Base-by-base conservation (phyloP, 2,888 invertebrate species). In the Resseliella maxima region DNA sequence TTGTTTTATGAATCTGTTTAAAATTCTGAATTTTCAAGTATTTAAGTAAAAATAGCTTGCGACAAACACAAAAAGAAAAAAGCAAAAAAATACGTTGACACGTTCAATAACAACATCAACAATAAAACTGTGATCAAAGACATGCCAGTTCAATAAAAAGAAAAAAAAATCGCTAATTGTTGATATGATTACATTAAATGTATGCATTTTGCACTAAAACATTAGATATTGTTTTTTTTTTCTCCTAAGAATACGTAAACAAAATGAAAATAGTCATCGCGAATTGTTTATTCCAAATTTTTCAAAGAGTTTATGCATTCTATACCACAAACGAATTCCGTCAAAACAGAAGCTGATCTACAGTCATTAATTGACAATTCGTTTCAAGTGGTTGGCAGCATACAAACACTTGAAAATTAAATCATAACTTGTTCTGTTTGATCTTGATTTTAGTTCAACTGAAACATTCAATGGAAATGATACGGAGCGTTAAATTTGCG, bases 371-470 rank as follows among this genome's bases (percentile, higher is more conserved):
- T 83, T 83, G 83, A 83, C 38, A 72, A 83, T 83, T 83, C 24
- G 83, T 83, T 83, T 83, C 83, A 83, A 83, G 83, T 83, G 83
- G 83, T 83, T 72, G 35, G 72, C 35, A 72, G 27, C 15, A 72
- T 72, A 83, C 36, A 83, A 38, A 38, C 83, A 83, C 38, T 83
- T 38, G 36, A 59, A 59, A 83, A 83, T 21, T 36, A 38, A 83
- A 38, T 21, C 21, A 38, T 24, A 38, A 36, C 38, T 21, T 38
- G 3, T 1, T 38, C n/a, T 38, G 38, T 83, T 83, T 83, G 36
- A 38, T 83, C 38, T 83, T 50, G 41, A 41, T 41, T 12, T 50
- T 50, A 54, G 21, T 36, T 36, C 81, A 36, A 36, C 27, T 59
- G 72, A 8, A 72, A 31, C 35, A 35, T 72, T 72, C 27, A 31